Evolutionary conservation across 2,113 vertebrate species (phyloP), one percentile per base, ranked within the genome.

Genomic region (Microtus ochrogaster): DNA sequence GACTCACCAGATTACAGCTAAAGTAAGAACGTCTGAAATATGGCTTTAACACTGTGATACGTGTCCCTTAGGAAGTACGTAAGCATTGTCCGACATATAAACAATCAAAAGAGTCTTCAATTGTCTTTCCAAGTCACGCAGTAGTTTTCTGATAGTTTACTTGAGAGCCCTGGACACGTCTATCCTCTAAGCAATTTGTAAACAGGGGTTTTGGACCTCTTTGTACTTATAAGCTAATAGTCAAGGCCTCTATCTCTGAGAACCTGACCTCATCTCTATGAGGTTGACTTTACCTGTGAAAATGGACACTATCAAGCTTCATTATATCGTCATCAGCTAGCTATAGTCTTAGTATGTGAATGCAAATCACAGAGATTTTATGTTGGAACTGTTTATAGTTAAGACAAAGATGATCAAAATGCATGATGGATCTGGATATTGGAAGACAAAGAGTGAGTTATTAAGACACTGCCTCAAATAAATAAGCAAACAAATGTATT

Each of bases 241-340:
- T 86, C 89, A 79, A 13, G 85, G 90, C 26, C 30, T 88, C 68
- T 91, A 26, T 89, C 81, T 87, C 74, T 82, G 12, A 4, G 9
- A 9, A 91, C 73, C 11, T 83, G 52, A 94, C 22, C 1, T 96
- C 47, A 91, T 61, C 28, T 89, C 52, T 52, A 12, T 8, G 70
- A 90, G 24, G 68, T 82, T 72, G 87, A 41, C 90, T 89, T 93
- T 72, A 19, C 76, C 94, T 89, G 14, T 92, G 47, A 88, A 91
- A 96, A 70, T 36, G 30, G 13, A 49, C 68, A 55, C 79, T 73
- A 77, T 47, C 49, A 84, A 88, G 76, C 5, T 68, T 74, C 41
- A 36, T 1, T 90, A 33, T 11, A 91, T 65, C 28, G 24, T 47
- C 65, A 8, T 47, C 2, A n/a, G 3, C 6, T 3, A 84, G 49